Evolutionary conservation across 92 coral and sea anemone genomes (phyloP).

Genomic region (Pocillopora meandrina): DNA sequence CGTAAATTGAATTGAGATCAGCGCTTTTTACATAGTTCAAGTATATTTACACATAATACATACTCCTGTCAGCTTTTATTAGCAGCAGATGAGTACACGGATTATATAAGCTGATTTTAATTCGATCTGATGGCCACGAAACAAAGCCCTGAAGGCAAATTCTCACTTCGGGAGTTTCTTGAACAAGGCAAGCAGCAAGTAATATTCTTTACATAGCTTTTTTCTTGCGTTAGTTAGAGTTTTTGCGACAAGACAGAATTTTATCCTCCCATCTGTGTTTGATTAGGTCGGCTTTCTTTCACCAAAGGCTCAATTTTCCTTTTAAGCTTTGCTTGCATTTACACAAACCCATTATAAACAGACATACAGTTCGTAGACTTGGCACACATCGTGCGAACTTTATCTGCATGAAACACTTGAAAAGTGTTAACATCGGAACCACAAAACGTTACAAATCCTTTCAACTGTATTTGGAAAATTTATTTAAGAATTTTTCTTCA

Average conservation of each 20-base stretch:
- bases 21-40: constrained; percentile 67
- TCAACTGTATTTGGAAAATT: neutral
- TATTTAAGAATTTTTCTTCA: constrained; percentile 9
- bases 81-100: constrained; percentile 74
- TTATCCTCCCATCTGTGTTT: constrained; percentile 34
- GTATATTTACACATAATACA: constrained; percentile 75
- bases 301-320: constrained; percentile 78
- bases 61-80: constrained; percentile 65
- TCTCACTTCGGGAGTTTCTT: neutral
- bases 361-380: constrained; percentile 11
- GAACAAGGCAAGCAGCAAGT: neutral
- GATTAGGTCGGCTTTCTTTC: constrained; percentile 59
- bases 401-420: neutral
- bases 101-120: constrained; percentile 71
- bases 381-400: neutral
- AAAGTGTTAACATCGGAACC: neutral
- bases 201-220: neutral
- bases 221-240: neutral
- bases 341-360: constrained; percentile 69
- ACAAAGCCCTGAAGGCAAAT: constrained; percentile 27
- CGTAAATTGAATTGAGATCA: constrained; percentile 63
- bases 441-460: constrained; percentile 1
- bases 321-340: constrained; percentile 84
- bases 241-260: constrained; percentile 3
- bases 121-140: constrained; percentile 53